Evolutionary conservation across 2,797 vertebrate genomes (phyloP).

Genomic region (Melanotaenia boesemani): DNA sequence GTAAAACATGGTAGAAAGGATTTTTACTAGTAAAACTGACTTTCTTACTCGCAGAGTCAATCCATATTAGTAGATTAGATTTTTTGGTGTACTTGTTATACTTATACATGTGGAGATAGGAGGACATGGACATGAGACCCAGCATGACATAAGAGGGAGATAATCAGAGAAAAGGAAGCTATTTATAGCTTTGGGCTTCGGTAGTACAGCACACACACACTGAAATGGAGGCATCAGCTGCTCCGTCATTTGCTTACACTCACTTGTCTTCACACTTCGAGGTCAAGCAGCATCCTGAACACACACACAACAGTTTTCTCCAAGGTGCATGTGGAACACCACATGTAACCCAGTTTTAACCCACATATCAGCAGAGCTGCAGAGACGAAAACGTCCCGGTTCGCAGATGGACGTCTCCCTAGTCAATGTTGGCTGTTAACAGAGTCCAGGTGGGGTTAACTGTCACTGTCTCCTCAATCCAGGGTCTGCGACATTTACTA

Average conservation of each 20-base stretch:
- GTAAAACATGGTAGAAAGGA: no score
- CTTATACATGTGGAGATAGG: no score
- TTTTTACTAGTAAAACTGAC: no score
- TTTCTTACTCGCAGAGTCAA: no score
- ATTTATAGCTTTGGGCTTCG: slow-evolving; percentile 65
- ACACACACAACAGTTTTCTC: slow-evolving; percentile 24
- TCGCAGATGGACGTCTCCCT: no score
- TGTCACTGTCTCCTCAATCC: no score
- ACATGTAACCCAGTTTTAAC: slow-evolving; percentile 1
- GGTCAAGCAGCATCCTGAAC: slow-evolving; percentile 68
- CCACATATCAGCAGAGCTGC: background rate
- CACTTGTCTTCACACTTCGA: slow-evolving; percentile 67
- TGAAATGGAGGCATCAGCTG: slow-evolving; percentile 59
- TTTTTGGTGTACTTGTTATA: no score
- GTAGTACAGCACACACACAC: slow-evolving; percentile 21
- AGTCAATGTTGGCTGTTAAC: background rate
- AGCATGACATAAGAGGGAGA: slow-evolving; percentile 37
- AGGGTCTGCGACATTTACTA: no score
- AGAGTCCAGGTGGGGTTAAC: no score
- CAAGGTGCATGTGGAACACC: background rate
- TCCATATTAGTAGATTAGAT: no score
- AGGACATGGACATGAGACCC: slow-evolving; percentile 12
- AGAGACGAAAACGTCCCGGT: no score
- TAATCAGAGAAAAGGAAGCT: slow-evolving; percentile 51
- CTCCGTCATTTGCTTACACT: slow-evolving; percentile 63